Evolutionary conservation across 2,113 vertebrate genomes (phyloP).

Genomic region (Panurus biarmicus): DNA sequence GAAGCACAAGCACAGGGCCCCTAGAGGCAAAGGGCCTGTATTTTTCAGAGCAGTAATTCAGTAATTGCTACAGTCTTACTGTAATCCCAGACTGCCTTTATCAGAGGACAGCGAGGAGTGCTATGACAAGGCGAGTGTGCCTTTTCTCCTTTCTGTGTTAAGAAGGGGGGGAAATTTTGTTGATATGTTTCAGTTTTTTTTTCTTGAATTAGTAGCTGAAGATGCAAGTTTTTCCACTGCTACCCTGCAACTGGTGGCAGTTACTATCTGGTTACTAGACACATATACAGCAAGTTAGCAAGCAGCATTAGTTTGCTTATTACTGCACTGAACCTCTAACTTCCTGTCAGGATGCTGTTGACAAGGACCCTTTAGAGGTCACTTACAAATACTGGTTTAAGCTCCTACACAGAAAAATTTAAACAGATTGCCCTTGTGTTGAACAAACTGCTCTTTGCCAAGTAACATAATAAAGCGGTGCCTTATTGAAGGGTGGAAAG

Average conservation of each 20-base stretch:
- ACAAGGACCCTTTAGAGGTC: not conserved
- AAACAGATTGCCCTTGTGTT: not conserved
- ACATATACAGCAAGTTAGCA: not conserved
- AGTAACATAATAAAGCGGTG: rapidly evolving
- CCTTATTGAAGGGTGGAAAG: not conserved
- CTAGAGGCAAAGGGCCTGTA: not conserved
- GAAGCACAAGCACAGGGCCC: not conserved
- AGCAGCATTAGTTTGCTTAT: not conserved
- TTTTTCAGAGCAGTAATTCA: not conserved
- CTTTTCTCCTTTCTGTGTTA: not conserved
- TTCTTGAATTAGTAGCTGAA: not conserved
- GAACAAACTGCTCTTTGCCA: not conserved
- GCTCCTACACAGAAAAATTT: not conserved
- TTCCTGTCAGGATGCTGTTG: not conserved
- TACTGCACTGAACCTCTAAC: not conserved
- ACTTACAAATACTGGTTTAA: not conserved
- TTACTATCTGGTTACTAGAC: not conserved
- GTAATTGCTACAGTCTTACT: not conserved
- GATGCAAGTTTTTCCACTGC: not conserved
- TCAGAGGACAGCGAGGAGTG: not conserved
- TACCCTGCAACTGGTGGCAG: not conserved
- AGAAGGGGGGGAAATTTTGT: not conserved
- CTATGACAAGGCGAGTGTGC: not conserved
- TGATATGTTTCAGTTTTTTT: rapidly evolving
- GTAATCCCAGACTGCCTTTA: not conserved